Conservation (phyloP, 2,888 invertebrate genomes). For the Strigamia maritima region DNA sequence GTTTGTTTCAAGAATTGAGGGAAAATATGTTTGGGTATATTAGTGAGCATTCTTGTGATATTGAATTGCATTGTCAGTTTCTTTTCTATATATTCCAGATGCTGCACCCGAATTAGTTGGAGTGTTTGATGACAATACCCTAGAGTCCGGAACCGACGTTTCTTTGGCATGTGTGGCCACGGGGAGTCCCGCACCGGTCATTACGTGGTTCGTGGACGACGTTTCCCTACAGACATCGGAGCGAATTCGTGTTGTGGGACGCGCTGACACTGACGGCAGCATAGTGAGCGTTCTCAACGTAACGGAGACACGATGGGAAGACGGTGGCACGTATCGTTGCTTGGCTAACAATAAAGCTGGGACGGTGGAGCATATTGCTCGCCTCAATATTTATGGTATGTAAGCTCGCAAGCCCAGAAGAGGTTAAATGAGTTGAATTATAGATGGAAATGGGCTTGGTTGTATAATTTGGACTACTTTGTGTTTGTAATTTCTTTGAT, state of each 20-base stretch:
- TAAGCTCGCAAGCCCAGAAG: constrained; percentile 38
- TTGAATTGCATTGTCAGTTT: neutral
- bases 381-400: constrained; percentile 76
- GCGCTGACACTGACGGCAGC: constrained; percentile 35
- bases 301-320: constrained; percentile 79
- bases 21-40: too few relatives aligned
- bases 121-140: constrained; percentile 81
- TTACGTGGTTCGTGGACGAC: constrained; percentile 84
- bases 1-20: neutral
- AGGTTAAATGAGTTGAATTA: constrained; percentile 31
- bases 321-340: constrained; percentile 76
- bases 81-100: constrained; percentile 37
- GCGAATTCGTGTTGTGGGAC: constrained; percentile 37
- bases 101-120: constrained; percentile 53
- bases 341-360: constrained; percentile 73
- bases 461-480: neutral
- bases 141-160: constrained; percentile 83
- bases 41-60: too few relatives aligned
- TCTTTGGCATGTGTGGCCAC: constrained; percentile 88
- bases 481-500: neutral
- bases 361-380: constrained; percentile 67
- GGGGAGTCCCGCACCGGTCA: constrained; percentile 91
- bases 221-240: constrained; percentile 37
- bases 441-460: constrained; percentile 11
- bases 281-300: constrained; percentile 76